Evolutionary conservation across 2,888 invertebrate genomes (phyloP).

Genomic region (Stictocephala bisonia): DNA sequence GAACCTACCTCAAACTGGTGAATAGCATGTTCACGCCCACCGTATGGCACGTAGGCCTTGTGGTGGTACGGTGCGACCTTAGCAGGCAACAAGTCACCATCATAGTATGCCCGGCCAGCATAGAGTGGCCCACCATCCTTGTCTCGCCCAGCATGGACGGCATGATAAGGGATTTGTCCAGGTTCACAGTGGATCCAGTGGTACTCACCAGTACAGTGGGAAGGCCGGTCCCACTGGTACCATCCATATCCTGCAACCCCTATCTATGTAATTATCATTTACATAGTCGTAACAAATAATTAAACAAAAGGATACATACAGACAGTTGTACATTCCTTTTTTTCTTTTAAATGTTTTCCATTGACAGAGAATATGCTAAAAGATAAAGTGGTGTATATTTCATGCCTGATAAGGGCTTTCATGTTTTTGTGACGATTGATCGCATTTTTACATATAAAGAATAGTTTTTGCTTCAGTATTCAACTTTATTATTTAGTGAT

Average conservation of each 20-base stretch:
- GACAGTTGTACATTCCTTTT: too few relatives aligned
- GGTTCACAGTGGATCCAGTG: conserved; percentile 58
- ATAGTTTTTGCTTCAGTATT: too few relatives aligned
- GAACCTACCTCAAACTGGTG: conserved; percentile 61
- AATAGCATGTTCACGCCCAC: conserved; percentile 58
- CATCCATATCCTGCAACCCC: conserved; percentile 51
- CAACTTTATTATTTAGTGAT: too few relatives aligned
- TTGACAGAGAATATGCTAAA: too few relatives aligned
- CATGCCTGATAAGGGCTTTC: too few relatives aligned
- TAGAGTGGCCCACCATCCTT: conserved; percentile 78
- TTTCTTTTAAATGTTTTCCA: too few relatives aligned
- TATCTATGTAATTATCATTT: too few relatives aligned
- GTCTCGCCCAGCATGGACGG: conserved; percentile 75
- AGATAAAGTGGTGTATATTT: too few relatives aligned
- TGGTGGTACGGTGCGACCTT: conserved; percentile 60
- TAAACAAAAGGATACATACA: too few relatives aligned
- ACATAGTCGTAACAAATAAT: too few relatives aligned
- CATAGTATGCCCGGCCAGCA: conserved; percentile 71
- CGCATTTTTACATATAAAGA: too few relatives aligned
- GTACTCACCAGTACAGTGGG: conserved; percentile 51
- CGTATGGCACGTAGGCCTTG: conserved; percentile 58
- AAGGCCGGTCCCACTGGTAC: conserved; percentile 54
- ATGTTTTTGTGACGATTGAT: too few relatives aligned
- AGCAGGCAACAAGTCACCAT: conserved; percentile 62
- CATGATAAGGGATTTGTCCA: conserved; percentile 67